Evolutionary conservation across 2,888 invertebrate genomes (phyloP), one percentile per base, ranked within the genome.

Genomic region (Orchesellides sinensis): DNA sequence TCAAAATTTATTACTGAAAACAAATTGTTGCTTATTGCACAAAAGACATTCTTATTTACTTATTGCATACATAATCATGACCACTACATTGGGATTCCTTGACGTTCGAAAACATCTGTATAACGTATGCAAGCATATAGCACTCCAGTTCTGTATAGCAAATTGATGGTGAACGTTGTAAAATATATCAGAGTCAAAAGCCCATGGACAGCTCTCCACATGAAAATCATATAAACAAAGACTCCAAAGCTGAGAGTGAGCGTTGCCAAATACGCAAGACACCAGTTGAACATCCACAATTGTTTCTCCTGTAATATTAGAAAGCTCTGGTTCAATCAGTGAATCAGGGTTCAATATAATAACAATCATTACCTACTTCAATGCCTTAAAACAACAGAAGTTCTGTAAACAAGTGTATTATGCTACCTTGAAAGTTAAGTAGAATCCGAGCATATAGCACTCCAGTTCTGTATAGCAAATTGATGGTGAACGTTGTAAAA

Each of bases 261-360:
- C 1, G 66, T 56, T 0, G 21, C 56, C 14, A 83, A 49, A 25
- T 85, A 85, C 1, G 75, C 82, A 14, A 85, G 52, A 59, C 84
- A 85, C 83, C 82, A 84, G 19, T 79, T 83, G 21, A 80, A 80
- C 73, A 85, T 80, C 85, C 85, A 85, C 35, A 80, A 68, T 54
- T 83, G 70, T 23, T 84, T 85, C 54, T 84, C 84, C 85, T 85
- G 70, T 19, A 68, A 56, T 19, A 10, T 19, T n/a, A 35, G 5
- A 35, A 61, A 61, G 32, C 29, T 61, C 35, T 35, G 25, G 17
- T n/a, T n/a, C n/a, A 6, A 35, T 10, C 12, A 40, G 32, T n/a
- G 40, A 40, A 40, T 40, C 40, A 40, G 40, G 40, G 12, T n/a
- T n/a, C n/a, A n/a, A n/a, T n/a, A n/a, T n/a, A n/a, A n/a, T n/a